A percentile compares a stretch with the other conserved stretches of the same genome.
Evolutionary conservation across 1,140 invertebrate genomes (phyloP).

Genomic region (Rhopalosiphum maidis): DNA sequence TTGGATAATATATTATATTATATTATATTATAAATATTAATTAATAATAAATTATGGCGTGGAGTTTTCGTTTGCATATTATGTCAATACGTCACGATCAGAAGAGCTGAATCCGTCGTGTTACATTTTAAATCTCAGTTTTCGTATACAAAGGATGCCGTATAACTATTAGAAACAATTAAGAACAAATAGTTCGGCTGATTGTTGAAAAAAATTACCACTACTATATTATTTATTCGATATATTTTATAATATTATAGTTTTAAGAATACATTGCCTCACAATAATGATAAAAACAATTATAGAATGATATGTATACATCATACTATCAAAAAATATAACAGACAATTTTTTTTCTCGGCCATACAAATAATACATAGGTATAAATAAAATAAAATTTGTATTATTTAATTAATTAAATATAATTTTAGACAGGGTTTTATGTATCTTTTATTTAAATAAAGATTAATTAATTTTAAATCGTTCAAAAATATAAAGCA

Average conservation of each 20-base stretch:
- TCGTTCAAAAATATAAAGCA: background rate
- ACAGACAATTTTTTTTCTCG: background rate
- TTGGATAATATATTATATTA: too few relatives aligned
- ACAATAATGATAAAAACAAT: background rate
- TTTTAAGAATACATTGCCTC: too few relatives aligned
- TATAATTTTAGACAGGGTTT: background rate
- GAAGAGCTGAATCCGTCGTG: background rate
- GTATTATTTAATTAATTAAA: background rate
- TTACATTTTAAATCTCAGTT: background rate
- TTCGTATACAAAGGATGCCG: background rate
- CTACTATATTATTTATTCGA: background rate
- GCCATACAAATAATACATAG: background rate
- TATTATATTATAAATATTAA: too few relatives aligned
- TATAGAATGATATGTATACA: too few relatives aligned
- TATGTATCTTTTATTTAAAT: background rate
- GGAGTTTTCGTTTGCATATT: background rate
- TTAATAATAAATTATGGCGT: background rate
- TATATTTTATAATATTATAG: too few relatives aligned
- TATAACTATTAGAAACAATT: background rate
- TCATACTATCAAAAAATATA: background rate
- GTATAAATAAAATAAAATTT: background rate
- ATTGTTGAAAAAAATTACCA: background rate
- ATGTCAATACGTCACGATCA: background rate
- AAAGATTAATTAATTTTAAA: background rate
- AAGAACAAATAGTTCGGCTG: background rate